These are phyloP conservation scores for Apostichopus japonicus DNA, from an alignment of 35 echinoderm and acorn worm genomes.

Conservation along the genomic window DNA sequence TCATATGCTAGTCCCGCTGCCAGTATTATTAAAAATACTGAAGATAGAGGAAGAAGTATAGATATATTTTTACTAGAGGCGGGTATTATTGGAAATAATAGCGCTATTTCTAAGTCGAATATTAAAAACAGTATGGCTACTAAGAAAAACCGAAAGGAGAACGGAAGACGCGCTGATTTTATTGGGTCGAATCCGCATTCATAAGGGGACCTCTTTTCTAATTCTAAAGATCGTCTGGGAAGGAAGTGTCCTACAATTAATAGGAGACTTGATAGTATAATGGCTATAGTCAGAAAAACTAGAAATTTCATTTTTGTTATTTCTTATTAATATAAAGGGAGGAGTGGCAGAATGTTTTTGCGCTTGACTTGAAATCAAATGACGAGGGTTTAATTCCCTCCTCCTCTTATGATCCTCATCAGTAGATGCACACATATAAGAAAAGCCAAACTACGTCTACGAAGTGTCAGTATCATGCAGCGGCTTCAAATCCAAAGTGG, in stretches of 20 bases:
- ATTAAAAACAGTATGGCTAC: conserved; percentile 78
- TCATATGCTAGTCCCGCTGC: conserved; percentile 57
- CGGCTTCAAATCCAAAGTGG: conserved; percentile 81
- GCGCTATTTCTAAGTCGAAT: conserved; percentile 81
- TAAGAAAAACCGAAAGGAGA: conserved; percentile 85
- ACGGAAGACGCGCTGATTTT: conserved; percentile 69
- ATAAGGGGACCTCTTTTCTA: conserved; percentile 76
- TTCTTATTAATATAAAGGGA: conserved; percentile 26
- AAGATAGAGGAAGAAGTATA: not conserved
- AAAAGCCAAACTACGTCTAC: conserved; percentile 85
- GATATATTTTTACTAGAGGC: not conserved
- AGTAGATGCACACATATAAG: conserved; percentile 80
- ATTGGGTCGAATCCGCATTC: conserved; percentile 86
- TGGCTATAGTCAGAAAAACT: not conserved
- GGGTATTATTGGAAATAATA: conserved; percentile 54
- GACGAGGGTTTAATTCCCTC: conserved; percentile 79
- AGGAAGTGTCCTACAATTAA: conserved; percentile 36
- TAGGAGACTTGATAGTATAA: conserved; percentile 8
- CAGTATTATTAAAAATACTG: conserved; percentile 51
- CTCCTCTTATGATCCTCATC: conserved; percentile 86
- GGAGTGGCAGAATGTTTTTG: conserved; percentile 19
- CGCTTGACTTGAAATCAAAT: conserved; percentile 77
- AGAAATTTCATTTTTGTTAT: conserved; percentile 16
- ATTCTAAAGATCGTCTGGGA: conserved; percentile 33
- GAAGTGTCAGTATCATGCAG: conserved; percentile 80